Base-by-base conservation (phyloP, 1,140 invertebrate species). In the Tyrophagus putrescentiae region DNA sequence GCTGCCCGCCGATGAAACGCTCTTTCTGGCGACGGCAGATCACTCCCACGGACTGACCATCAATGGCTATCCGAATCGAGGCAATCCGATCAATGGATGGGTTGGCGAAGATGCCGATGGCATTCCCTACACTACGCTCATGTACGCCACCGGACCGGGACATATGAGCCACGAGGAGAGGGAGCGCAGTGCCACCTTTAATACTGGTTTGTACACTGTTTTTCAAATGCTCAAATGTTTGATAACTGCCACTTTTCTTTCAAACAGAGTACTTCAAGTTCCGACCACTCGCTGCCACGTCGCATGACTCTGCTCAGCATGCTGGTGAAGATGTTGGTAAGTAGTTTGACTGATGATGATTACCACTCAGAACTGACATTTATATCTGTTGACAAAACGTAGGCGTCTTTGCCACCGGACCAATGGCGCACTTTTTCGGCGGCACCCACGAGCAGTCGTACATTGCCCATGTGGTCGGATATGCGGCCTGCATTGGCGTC, bases 381-480 rank as follows among this genome's bases (percentile, higher is more conserved):
- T 28, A n/a, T 50, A 11, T 16, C 13, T 50, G 11, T 50, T 54
- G n/a, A n/a, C n/a, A n/a, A n/a, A n/a, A n/a, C n/a, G 21, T 23
- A 0, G 67, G 69, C 1, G 68, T 75, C 6, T 76, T 72, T 58
- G 71, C 72, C 9, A 64, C 28, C 13, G 90, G 92, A 60, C 88
- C 90, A 3, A 82, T 82, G 73, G 80, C 87, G 0, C 88, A 95
- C 72, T 73, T 96, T 3, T 85, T 95, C 66, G 84, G 88, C 65
- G 83, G 81, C 28, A 81, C 90, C 0, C 87, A 93, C 67, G 90
- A 97, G 69, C 90, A 96, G 70, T 84, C 82, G 67, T 92, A 89
- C 70, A 83, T 95, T 1, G 83, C 84, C n/a, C 82, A 90, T 69
- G 86, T 84, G 0, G 82, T 95, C 56, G 81, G 79, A 0, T 75